Evolutionary conservation across 2,113 vertebrate genomes (phyloP).

Genomic region (Melierax canorus): DNA sequence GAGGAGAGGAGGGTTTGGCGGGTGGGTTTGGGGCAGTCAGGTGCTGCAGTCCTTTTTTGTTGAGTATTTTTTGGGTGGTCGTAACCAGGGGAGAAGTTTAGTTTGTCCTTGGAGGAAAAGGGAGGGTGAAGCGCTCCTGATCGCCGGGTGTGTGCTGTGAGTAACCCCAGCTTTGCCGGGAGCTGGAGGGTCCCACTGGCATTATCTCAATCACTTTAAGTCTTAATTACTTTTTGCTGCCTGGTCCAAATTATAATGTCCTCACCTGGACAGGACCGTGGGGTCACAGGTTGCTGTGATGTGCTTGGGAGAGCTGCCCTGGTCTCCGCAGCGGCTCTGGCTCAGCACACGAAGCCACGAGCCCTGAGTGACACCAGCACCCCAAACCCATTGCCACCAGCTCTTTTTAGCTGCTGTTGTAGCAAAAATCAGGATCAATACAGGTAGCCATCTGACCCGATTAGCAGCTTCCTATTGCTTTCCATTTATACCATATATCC

Average conservation of each 20-base stretch:
- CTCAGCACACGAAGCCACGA: rapidly evolving
- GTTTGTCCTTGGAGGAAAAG: background rate
- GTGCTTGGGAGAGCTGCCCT: background rate
- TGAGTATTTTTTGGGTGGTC: background rate
- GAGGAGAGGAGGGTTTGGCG: background rate
- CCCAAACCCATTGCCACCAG: background rate
- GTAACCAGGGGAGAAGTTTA: background rate
- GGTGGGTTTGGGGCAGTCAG: background rate
- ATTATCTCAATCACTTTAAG: background rate
- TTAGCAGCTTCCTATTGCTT: background rate
- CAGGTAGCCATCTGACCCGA: background rate
- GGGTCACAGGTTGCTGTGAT: rapidly evolving
- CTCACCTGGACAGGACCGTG: rapidly evolving
- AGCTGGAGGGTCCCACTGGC: background rate
- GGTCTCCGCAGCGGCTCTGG: background rate
- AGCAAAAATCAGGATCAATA: background rate
- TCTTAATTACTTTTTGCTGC: background rate
- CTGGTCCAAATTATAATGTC: rapidly evolving
- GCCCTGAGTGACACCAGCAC: background rate
- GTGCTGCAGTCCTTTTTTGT: rapidly evolving
- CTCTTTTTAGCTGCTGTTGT: background rate
- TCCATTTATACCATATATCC: background rate
- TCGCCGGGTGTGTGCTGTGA: rapidly evolving
- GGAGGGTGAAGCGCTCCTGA: background rate
- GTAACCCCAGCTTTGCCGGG: rapidly evolving